Percentiles rank a stretch among this genome's conserved stretches.
Evolutionary conservation across 2,113 vertebrate species (phyloP).

Genomic region (Cygnus buccinator): DNA sequence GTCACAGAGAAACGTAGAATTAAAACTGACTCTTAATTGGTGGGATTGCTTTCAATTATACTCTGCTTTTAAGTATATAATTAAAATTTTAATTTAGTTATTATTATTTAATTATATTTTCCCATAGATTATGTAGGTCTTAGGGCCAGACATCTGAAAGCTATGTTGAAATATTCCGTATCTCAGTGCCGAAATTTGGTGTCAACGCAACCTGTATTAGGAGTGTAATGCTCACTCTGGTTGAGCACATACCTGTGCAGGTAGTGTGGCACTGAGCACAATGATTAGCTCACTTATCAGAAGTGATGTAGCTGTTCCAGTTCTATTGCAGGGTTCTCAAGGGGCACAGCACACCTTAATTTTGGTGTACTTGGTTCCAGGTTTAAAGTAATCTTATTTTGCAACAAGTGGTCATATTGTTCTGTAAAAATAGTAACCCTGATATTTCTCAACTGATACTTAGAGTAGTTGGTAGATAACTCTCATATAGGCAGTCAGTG

Average conservation of each 20-base stretch:
- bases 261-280: neutral
- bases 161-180: neutral
- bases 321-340: neutral
- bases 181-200: neutral
- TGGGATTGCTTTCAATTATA: neutral
- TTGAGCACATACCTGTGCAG: rapidly evolving
- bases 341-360: neutral
- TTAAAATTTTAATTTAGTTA: no score
- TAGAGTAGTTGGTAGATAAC: neutral
- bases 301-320: neutral
- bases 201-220: neutral
- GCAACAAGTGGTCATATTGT: neutral
- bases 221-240: neutral
- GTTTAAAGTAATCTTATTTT: neutral
- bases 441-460: neutral
- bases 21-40: neutral
- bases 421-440: neutral
- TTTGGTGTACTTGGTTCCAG: neutral
- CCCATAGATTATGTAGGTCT: neutral
- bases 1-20: neutral
- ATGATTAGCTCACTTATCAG: neutral
- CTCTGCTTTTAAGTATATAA: neutral
- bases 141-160: neutral
- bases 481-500: neutral
- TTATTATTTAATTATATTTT: neutral